Conservation (phyloP, 2,113 vertebrate genomes). For the Sarotherodon lohbergeri region DNA sequence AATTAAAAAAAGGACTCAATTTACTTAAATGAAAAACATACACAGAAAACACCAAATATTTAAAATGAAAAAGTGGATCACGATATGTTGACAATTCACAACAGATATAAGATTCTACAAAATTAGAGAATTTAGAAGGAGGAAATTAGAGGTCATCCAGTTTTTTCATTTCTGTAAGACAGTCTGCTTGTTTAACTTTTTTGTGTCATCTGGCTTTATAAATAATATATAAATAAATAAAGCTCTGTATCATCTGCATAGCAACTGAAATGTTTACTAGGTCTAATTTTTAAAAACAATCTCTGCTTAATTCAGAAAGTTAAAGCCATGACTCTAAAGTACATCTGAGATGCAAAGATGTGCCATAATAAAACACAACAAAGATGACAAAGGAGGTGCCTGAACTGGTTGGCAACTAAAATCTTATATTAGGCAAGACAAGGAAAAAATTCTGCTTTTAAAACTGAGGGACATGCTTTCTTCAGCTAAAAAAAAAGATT, state of each 20-base stretch:
- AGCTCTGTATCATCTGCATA: background rate
- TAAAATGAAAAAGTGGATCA: too few relatives aligned
- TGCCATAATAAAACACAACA: background rate
- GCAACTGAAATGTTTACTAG: background rate
- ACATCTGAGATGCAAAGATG: background rate
- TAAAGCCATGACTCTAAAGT: background rate
- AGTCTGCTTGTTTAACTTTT: background rate
- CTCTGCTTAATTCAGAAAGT: background rate
- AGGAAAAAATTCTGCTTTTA: background rate
- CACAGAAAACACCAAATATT: too few relatives aligned
- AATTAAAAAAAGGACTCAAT: too few relatives aligned
- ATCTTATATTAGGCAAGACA: background rate
- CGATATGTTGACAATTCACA: too few relatives aligned
- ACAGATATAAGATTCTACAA: too few relatives aligned
- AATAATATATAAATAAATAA: background rate
- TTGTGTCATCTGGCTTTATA: background rate
- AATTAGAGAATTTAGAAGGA: too few relatives aligned
- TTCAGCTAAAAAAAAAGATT: background rate
- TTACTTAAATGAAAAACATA: too few relatives aligned
- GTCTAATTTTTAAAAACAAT: background rate
- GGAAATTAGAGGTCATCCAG: too few relatives aligned
- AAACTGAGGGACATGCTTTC: background rate
- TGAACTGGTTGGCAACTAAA: background rate
- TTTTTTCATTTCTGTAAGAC: too few relatives aligned
- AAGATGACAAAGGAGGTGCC: background rate